Evolutionary conservation across 1,140 invertebrate genomes (phyloP).

Genomic region (Polypedilum pembai): DNA sequence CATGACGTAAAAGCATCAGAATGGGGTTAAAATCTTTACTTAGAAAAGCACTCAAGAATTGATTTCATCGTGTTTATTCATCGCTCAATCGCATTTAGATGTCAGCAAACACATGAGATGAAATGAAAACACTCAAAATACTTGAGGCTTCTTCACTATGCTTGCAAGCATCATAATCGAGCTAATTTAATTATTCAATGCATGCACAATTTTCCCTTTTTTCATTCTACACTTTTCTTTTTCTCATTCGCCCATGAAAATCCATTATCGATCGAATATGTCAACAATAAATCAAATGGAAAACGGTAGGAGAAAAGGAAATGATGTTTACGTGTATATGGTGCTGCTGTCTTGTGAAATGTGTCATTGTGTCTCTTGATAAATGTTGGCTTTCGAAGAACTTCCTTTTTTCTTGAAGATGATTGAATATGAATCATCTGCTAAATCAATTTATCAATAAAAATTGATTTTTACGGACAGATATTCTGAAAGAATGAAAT

Average conservation of each 20-base stretch:
- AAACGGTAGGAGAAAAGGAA: background rate
- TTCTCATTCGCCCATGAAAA: background rate
- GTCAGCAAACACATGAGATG: too few species aligned
- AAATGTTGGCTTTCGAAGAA: background rate
- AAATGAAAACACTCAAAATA: too few species aligned
- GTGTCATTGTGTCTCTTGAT: background rate
- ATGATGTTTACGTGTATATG: background rate
- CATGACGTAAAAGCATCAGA: too few species aligned
- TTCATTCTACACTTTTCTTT: background rate
- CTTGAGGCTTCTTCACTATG: too few species aligned
- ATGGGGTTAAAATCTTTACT: too few species aligned
- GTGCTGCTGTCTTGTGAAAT: background rate
- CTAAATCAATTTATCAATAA: background rate
- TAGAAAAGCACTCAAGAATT: too few species aligned
- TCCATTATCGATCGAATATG: slow-evolving; percentile 5
- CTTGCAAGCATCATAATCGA: background rate
- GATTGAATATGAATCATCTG: background rate
- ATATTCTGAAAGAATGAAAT: background rate
- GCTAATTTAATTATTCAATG: slow-evolving; percentile 14
- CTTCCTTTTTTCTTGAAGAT: background rate
- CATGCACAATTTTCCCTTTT: background rate
- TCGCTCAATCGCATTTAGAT: too few species aligned
- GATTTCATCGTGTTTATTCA: too few species aligned
- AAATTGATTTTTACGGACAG: background rate
- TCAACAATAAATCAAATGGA: slow-evolving; percentile 18